Evolutionary conservation across 2,888 invertebrate species (phyloP).

Genomic region (Xestia c-nigrum): DNA sequence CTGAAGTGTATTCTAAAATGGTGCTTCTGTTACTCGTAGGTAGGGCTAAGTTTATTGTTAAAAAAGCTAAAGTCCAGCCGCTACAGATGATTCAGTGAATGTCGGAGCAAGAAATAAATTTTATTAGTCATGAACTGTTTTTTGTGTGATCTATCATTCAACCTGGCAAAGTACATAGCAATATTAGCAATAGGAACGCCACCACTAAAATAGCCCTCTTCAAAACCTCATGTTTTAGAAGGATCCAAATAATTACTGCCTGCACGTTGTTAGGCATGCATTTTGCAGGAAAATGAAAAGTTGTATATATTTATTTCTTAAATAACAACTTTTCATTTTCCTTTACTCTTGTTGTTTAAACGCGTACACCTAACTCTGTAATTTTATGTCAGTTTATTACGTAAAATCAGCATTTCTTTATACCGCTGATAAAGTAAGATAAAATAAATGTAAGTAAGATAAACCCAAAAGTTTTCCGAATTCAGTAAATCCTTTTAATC

Average conservation of each 20-base stretch:
- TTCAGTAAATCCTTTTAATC: conserved; percentile 54
- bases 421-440: conserved; percentile 1
- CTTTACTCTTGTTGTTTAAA: neutral
- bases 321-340: neutral
- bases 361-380: neutral
- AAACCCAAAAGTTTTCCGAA: conserved; percentile 26
- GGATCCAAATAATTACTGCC: neutral
- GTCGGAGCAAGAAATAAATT: conserved; percentile 11
- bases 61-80: conserved; percentile 21
- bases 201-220: neutral
- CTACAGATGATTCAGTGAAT: conserved; percentile 34
- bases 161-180: neutral
- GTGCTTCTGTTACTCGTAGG: neutral
- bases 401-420: neutral
- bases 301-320: neutral
- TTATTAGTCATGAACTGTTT: conserved; percentile 27
- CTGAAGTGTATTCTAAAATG: neutral
- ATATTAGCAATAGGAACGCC: neutral
- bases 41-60: neutral
- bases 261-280: neutral
- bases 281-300: neutral
- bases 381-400: conserved; percentile 4
- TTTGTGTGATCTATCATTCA: neutral
- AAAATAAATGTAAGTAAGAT: conserved; percentile 9
- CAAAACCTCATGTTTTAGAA: neutral